Base-by-base conservation (phyloP, 2,113 vertebrate genomes). In the Mustela lutreola region DNA sequence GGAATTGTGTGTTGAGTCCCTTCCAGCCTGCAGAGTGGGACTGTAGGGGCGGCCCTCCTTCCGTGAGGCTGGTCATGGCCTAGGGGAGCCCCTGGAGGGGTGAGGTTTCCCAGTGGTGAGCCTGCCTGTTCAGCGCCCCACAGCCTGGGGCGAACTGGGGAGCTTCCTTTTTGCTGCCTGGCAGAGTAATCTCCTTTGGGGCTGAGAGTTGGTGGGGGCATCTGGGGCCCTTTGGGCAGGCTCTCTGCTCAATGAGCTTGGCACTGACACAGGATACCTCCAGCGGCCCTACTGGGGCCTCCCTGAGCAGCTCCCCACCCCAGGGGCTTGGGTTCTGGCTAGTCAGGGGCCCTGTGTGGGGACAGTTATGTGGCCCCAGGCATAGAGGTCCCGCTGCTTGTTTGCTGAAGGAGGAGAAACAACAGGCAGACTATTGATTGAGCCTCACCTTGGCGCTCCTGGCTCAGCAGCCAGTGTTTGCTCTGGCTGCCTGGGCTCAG, bases 361-460 rank as follows among this genome's bases (percentile, higher is more conserved):
- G 95, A 98, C 92, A 97, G 96, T 98, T 98, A 96, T 89, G 93
- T 97, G 97, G 95, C 96, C 97, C 95, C 11, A 5, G 81, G 92
- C 95, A 89, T 95, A 95, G 93, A 92, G 92, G 97, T 97, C 85
- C 94, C 1, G 24, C 88, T 82, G 87, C 96, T 93, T 98, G 93
- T 98, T 98, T 98, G 96, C 97, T 33, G 85, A 98, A 89, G 96
- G 96, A 97, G 94, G 97, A 97, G 94, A 95, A 97, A 97, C 96
- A 97, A 91, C 97, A 92, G 15, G 5, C 7, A 6, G 90, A 75
- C 97, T 98, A 98, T 98, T 98, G 97, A 97, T 97, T 97, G 90
- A 93, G 96, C 95, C 97, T 98, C 97, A 97, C 98, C 97, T 97
- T 94, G 96, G 97, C 0, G 50, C 94, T 91, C 96, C 92, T 95